phyloP scores from a whole-genome alignment of 2,797 vertebrate species.

The Sebastes diploproa region DNA sequence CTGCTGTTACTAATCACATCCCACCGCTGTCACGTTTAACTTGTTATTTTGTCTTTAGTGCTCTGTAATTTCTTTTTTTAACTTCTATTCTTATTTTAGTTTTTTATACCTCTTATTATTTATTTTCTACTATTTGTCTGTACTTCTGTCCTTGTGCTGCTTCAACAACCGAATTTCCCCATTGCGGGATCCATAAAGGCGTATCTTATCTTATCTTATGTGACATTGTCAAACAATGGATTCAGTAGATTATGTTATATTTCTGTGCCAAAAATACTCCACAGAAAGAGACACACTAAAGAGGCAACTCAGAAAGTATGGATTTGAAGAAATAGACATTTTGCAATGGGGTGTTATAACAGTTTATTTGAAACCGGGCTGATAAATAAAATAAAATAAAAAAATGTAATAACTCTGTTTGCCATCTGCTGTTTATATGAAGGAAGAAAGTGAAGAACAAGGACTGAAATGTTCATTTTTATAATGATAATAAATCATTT shows the following conservation, averaged over 20 bases:
- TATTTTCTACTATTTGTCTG: neutral
- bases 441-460: neutral
- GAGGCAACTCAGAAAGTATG: neutral
- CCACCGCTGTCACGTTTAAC: neutral
- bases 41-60: neutral
- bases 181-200: neutral
- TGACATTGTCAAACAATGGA: neutral
- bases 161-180: neutral
- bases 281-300: neutral
- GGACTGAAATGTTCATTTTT: neutral
- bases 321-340: neutral
- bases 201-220: neutral
- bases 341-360: neutral
- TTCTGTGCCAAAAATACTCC: neutral
- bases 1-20: neutral
- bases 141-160: neutral
- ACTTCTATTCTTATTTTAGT: neutral
- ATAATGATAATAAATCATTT: conserved; percentile 11
- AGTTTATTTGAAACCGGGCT: neutral
- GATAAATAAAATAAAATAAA: neutral
- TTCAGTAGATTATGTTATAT: neutral
- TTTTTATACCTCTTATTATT: neutral
- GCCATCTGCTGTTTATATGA: neutral
- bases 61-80: neutral
- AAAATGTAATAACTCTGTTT: neutral